Base-by-base conservation (phyloP, 2,113 vertebrate species). In the Dicerorhinus sumatrensis region DNA sequence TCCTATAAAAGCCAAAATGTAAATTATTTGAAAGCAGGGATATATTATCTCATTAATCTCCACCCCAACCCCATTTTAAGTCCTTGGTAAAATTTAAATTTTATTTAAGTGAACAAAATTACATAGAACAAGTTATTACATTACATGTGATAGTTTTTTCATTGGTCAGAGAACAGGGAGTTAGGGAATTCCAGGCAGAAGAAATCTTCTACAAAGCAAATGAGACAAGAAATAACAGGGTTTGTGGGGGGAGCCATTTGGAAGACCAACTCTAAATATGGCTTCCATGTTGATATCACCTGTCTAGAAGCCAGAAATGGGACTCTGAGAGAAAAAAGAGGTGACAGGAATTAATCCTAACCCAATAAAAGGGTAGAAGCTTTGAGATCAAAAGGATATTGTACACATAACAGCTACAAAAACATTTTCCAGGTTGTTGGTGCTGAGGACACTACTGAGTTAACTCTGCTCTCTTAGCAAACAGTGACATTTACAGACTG, bases 91-190 rank as follows among this genome's bases (percentile, higher is more conserved):
- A 95, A 88, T 69, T 0, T 89, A 46, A 84, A 79, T 60, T 89
- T 46, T 58, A 94, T 67, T 65, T 84, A 94, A 69, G 69, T 92
- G 90, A 89, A 79, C 77, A 77, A 93, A 96, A 83, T 65, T 60
- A 80, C 31, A 46, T 2, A 84, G 17, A 13, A 86, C 8, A 97
- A 76, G 69, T 79, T 25, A 89, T 58, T 91, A 63, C 33, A 84
- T 63, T 51, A 75, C 36, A 92, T 67, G 21, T 36, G 31, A 63
- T 63, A 75, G 11, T 13, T 36, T 87, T 85, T 82, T 69, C 56
- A 65, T 33, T 54, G 58, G 17, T 31, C 51, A 79, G n/a, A 83
- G 67, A 93, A 67, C 0, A 65, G 14, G 48, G 67, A 93, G 18
- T 54, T 39, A 62, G 51, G 29, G 29, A 82, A 86, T 77, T 73